Base-by-base conservation (phyloP, 35 echinoderm and acorn worm genomes). In the Lytechinus pictus region DNA sequence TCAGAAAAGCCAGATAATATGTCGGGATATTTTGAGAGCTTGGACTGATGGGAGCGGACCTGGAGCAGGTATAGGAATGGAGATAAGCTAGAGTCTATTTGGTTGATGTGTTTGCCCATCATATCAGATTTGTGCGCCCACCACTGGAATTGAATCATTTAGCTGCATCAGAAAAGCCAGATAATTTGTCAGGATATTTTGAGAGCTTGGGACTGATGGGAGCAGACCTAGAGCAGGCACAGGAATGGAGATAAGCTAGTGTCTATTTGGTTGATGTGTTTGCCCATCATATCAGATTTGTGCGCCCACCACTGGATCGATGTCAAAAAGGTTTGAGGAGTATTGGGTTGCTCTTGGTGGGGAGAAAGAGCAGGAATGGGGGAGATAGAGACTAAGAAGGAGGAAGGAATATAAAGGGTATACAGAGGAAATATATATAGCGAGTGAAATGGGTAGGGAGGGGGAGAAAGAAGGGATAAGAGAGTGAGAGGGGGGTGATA, bases 1-100 rank as follows among this genome's bases (percentile, higher is more conserved):
- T 44, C 2, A 44, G 33, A 44, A 44, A 44, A 44, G 33, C 33
- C 33, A 44, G 33, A 44, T 44, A 44, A 44, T 44, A 1, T 44
- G 33, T 2, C 33, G 2, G 33, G 33, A 44, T 44, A 44, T 44
- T 44, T 44, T 44, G 33, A 44, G 33, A 44, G 33, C 33, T 44
- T 44, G 33, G 21, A n/a, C n/a, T n/a, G 66, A 19, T 16, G 66
- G 19, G 4, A 79, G 21, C 19, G 7, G 5, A 19, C 4, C 19
- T 24, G n/a, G 66, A n/a, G 66, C n/a, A 79, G 66, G n/a, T 5
- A 24, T n/a, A n/a, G n/a, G n/a, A n/a, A n/a, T n/a, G n/a, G n/a
- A n/a, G n/a, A n/a, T 79, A 79, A 79, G 66, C 66, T 79, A 79
- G 66, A 24, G 66, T 79, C 66, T 79, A 79, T 79, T 79, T 79